Percentiles rank a stretch among this genome's conserved stretches.
Conservation (phyloP, 30 jellyfish, hydroid and myxozoan species). For the Hydractinia symbiolongicarpus region DNA sequence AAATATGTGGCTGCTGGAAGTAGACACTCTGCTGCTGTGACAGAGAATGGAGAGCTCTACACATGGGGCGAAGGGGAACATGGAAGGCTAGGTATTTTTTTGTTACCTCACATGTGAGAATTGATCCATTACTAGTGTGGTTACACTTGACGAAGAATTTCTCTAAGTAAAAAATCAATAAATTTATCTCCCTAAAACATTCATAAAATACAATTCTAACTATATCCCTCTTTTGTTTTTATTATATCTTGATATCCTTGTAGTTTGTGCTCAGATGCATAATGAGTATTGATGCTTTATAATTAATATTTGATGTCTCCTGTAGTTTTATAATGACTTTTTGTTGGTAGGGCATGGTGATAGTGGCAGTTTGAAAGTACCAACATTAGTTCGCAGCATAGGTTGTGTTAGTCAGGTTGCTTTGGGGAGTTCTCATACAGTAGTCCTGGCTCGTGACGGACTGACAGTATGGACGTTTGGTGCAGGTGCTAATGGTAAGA, state of each 20-base stretch:
- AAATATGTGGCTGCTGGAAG: constrained; percentile 88
- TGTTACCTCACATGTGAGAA: not conserved
- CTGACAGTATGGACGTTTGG: constrained; percentile 94
- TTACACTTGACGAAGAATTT: no score
- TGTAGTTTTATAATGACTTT: not conserved
- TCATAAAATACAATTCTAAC: no score
- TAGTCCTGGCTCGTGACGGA: constrained; percentile 89
- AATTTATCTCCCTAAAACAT: no score
- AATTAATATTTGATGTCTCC: no score
- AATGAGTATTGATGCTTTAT: no score
- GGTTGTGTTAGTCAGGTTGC: constrained; percentile 86
- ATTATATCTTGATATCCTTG: no score
- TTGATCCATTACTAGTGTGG: no score
- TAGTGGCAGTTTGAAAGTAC: constrained; percentile 67
- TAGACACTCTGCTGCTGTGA: constrained; percentile 92
- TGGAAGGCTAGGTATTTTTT: constrained; percentile 81
- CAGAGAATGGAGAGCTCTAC: constrained; percentile 83
- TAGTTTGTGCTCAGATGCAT: no score
- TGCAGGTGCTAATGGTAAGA: constrained; percentile 88
- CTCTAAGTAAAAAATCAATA: no score
- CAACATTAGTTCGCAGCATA: constrained; percentile 66
- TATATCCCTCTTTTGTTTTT: no score
- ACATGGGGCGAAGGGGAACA: constrained; percentile 99
- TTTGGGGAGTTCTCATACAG: constrained; percentile 86
- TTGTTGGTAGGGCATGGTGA: constrained; percentile 84